Conservation (phyloP, 2,797 vertebrate species). For the Columba guinea region DNA sequence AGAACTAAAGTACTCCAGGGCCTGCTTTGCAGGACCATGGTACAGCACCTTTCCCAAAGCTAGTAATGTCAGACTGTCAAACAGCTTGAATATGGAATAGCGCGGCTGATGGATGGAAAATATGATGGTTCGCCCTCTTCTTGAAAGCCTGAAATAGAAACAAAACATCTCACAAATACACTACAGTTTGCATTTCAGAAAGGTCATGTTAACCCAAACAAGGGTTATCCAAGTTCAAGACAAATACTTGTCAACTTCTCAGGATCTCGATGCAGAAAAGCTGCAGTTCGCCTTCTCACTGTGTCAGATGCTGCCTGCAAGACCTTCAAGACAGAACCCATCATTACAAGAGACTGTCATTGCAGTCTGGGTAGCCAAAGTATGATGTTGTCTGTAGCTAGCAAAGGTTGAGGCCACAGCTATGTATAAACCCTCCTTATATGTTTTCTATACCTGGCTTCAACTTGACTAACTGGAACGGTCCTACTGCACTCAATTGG, state of each 20-base stretch:
- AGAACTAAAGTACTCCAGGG: constrained; percentile 55
- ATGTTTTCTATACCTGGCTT: neutral
- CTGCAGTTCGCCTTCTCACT: neutral
- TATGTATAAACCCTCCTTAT: neutral
- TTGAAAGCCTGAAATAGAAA: constrained; percentile 61
- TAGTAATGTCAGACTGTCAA: constrained; percentile 54
- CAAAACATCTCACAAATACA: neutral
- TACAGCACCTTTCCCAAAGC: constrained; percentile 61
- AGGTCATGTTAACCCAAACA: neutral
- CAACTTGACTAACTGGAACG: neutral
- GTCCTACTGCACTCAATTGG: neutral
- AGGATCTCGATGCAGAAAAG: neutral
- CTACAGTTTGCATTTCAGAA: neutral
- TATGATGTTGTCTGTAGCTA: neutral
- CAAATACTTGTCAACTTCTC: neutral
- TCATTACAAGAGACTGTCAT: neutral
- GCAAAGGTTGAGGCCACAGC: neutral
- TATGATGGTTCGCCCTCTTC: constrained; percentile 59
- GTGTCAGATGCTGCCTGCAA: neutral
- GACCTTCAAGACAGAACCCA: neutral
- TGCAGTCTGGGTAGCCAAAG: neutral
- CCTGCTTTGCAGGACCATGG: constrained; percentile 17
- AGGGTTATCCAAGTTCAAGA: neutral
- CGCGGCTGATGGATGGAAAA: constrained; percentile 63
- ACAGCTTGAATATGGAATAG: constrained; percentile 65